Base-by-base conservation (phyloP, 2,113 vertebrate genomes). In the Python bivittatus region DNA sequence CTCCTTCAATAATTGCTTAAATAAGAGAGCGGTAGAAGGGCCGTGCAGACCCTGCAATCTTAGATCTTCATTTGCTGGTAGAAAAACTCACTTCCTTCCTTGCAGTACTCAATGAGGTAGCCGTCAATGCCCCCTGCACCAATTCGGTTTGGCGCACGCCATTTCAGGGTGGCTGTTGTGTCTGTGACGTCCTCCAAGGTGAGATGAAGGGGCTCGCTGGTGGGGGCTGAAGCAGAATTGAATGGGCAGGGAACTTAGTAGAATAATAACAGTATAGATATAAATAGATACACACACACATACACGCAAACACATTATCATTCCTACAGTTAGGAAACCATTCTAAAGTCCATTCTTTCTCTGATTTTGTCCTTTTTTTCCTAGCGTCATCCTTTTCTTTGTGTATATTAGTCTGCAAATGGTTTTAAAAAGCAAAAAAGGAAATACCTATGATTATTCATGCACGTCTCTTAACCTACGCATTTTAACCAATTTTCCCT, bases 51-150 rank as follows among this genome's bases (percentile, higher is more conserved):
- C 29, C 61, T 12, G 27, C 84, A 86, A 12, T 38, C 29, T 38
- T 4, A 52, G 56, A 6, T 6, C 17, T 54, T 52, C 29, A 12
- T 86, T 53, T 38, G 86, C 38, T 38, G 22, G n/a, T 79, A 38
- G 42, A 20, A 20, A 22, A 84, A 97, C 97, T 98, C 95, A 99
- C 98, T 97, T 97, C 97, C 98, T 94, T 98, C 98, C 95, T 97
- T 96, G 96, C 98, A 98, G 97, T 98, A 99, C 95, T 99, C 98
- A 33, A 99, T 97, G 95, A 98, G 96, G 96, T 99, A 99, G 0
- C 99, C 98, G 0, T 99, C 98, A 27, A 99, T 98, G 94, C 99
- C 99, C 0, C 98, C 98, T 0, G 98, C 98, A 12, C 99, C 98
- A 0, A 99, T 96, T 94, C 96, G 97, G 57, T 98, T 98, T 0